Conservation (phyloP, 1,140 invertebrate genomes). For the Bombus pyrosoma region DNA sequence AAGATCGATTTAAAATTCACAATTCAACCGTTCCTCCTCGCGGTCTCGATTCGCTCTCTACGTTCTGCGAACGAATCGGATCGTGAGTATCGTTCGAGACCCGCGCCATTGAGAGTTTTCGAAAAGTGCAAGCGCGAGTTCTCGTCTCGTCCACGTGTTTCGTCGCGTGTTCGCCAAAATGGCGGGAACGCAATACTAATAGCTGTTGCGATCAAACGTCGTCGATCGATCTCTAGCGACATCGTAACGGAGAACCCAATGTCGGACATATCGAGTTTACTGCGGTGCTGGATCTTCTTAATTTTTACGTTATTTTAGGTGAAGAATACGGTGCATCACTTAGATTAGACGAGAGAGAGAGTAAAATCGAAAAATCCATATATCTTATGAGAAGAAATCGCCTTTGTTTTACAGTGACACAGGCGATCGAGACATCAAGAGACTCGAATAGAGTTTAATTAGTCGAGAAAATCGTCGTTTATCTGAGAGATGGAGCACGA, state of each 20-base stretch:
- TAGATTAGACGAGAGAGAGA: slow-evolving; percentile 62
- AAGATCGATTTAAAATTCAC: slow-evolving; percentile 54
- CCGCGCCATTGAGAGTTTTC: not conserved
- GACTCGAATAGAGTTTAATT: not conserved
- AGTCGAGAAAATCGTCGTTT: not conserved
- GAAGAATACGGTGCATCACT: slow-evolving; percentile 42
- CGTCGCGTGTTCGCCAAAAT: slow-evolving; percentile 14
- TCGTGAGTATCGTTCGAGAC: not conserved
- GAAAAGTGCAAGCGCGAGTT: slow-evolving; percentile 14
- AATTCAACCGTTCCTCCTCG: not conserved
- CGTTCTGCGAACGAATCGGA: not conserved
- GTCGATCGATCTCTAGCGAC: not conserved
- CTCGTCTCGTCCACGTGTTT: slow-evolving; percentile 27
- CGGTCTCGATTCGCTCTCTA: not conserved
- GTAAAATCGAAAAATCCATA: slow-evolving; percentile 68
- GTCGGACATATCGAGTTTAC: slow-evolving; percentile 26
- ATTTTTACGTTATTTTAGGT: slow-evolving; percentile 30
- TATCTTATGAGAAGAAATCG: slow-evolving; percentile 58
- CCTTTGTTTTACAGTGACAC: slow-evolving; percentile 21
- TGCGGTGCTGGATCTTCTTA: slow-evolving; percentile 42
- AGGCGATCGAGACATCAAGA: slow-evolving; percentile 8
- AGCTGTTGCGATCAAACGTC: not conserved
- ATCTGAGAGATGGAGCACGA: not conserved
- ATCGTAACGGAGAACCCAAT: slow-evolving; percentile 12
- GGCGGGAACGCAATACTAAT: slow-evolving; percentile 4